Evolutionary conservation across 2,113 vertebrate genomes (phyloP).

Genomic region (Rousettus leschenaultii): DNA sequence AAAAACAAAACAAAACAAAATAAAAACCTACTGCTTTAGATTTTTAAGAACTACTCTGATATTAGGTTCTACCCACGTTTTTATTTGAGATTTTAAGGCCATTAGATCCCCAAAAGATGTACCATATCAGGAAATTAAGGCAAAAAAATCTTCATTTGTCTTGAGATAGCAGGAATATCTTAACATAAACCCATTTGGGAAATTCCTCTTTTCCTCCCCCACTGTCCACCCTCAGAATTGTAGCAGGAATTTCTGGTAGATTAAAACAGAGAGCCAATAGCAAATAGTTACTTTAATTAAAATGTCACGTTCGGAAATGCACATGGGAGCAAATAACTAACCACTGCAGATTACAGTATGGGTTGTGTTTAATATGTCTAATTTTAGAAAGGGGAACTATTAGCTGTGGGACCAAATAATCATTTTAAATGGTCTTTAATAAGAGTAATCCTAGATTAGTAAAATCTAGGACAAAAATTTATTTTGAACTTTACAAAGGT

Average conservation of each 20-base stretch:
- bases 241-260: background rate
- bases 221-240: background rate
- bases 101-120: background rate
- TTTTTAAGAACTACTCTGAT: background rate
- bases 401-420: constrained; percentile 24
- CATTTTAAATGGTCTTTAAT: constrained; percentile 9
- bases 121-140: background rate
- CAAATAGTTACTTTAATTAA: background rate
- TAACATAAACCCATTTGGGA: background rate
- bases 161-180: background rate
- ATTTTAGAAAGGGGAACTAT: constrained; percentile 30
- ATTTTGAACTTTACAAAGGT: background rate
- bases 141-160: background rate
- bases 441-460: constrained; percentile 12
- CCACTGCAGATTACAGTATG: background rate
- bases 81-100: background rate
- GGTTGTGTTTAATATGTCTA: constrained; percentile 11
- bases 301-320: constrained; percentile 8
- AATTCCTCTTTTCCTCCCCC: background rate
- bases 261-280: background rate
- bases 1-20: background rate
- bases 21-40: background rate
- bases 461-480: constrained; percentile 21
- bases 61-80: background rate
- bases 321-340: background rate